Base-by-base conservation (phyloP, 1,140 invertebrate species). In the Triops cancriformis region DNA sequence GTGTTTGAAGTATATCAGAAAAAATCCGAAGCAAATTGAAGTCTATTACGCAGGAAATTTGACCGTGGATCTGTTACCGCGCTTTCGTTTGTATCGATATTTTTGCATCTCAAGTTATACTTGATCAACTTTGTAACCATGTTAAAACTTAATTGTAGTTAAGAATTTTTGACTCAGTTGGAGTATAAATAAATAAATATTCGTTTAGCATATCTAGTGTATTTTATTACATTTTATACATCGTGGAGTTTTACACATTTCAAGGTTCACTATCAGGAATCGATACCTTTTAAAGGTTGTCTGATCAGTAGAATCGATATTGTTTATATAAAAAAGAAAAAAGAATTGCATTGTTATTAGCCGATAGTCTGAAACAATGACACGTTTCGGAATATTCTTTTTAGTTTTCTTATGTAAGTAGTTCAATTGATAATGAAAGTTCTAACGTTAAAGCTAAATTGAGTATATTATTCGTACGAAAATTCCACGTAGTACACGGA, bases 1-100 rank as follows among this genome's bases (percentile, higher is more conserved):
- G 87, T 88, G 79, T 93, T 89, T 81, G 89, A 91, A 83, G 88
- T 94, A 14, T 93, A 93, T 83, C 87, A 91, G 82, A 91, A 87
- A 80, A 64, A 64, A 18, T 7, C 18, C 23, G 51, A 18, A 18
- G 51, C 23, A 11, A 64, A 64, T 14, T 64, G 23, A 64, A 18
- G 0, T 64, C 23, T 18, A 64, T 14, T 64, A 23, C 4, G 51
- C 9, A 4, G 23, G 18, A 23, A 23, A n/a, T 64, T 64, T 23
- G n/a, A 18, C 18, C 10, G 4, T 23, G 14, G 14, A 6, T 23
- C 51, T 23, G 51, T 64, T 64, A 18, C 3, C 9, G 51, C n/a
- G 51, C 23, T 64, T n/a, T 0, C n/a, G 10, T 5, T 64, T 23
- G 14, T 6, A 18, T 64, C 14, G 51, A 64, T 64, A 64, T 14